phyloP scores from a whole-genome alignment of 2,113 vertebrate species.

The Pteronura brasiliensis region DNA sequence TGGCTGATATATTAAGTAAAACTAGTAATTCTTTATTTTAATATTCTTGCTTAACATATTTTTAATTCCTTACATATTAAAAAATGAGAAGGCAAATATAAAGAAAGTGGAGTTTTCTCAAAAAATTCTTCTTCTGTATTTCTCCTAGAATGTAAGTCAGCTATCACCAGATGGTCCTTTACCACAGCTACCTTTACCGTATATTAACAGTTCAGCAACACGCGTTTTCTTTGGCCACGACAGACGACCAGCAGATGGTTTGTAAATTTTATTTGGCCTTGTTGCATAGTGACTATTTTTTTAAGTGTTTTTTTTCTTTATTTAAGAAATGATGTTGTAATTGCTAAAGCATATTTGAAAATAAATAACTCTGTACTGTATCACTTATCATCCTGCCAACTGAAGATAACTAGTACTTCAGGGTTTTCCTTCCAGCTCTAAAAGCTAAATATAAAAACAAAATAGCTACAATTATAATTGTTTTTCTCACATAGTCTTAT shows the following conservation, averaged over 20 bases:
- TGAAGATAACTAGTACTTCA: neutral
- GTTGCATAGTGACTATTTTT: neutral
- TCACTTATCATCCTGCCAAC: neutral
- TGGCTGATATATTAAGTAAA: constrained; percentile 9
- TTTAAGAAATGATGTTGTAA: neutral
- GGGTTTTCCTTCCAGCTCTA: neutral
- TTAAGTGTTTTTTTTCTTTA: neutral
- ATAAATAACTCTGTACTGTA: neutral
- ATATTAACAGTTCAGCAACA: constrained; percentile 92
- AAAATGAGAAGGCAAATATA: neutral
- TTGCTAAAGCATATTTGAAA: constrained; percentile 19
- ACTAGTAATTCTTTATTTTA: constrained; percentile 29
- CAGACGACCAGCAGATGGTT: constrained; percentile 94
- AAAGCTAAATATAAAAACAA: neutral
- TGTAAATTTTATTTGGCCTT: constrained; percentile 52
- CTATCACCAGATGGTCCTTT: constrained; percentile 82
- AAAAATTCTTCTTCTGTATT: constrained; percentile 33
- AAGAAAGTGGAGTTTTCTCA: constrained; percentile 10
- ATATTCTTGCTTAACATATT: constrained; percentile 3
- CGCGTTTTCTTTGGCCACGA: constrained; percentile 97
- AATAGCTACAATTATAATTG: neutral
- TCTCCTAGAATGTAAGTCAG: constrained; percentile 87
- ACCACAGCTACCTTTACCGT: constrained; percentile 95
- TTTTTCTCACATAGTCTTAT: constrained; percentile 2
- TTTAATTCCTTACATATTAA: constrained; percentile 10